These are phyloP conservation scores for Geotrupes spiniger DNA, from an alignment of 2,888 invertebrate genomes.

Conservation along the genomic window DNA sequence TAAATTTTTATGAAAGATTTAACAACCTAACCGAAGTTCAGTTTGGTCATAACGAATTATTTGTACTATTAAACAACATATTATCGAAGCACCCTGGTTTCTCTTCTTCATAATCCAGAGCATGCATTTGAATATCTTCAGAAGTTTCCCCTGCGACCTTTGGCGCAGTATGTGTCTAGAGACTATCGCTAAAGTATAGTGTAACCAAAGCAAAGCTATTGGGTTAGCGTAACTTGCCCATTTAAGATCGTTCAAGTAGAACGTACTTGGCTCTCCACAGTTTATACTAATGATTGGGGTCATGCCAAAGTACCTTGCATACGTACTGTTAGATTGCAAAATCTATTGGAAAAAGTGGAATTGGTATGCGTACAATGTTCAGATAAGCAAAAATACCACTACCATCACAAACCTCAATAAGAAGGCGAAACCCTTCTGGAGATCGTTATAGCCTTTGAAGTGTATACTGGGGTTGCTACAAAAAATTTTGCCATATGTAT, in stretches of 20 bases:
- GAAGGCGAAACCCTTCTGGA: conserved; percentile 75
- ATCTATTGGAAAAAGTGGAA: conserved; percentile 75
- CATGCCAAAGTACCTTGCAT: conserved; percentile 75
- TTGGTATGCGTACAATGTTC: conserved; percentile 77
- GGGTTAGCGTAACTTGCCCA: conserved; percentile 83
- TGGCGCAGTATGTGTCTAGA: conserved; percentile 71
- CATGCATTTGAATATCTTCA: conserved; percentile 52
- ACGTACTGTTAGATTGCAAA: conserved; percentile 64
- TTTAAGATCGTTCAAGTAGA: conserved; percentile 61
- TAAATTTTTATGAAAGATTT: too few relatives aligned
- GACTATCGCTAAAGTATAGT: conserved; percentile 76
- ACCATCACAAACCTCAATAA: conserved; percentile 68
- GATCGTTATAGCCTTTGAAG: conserved; percentile 70
- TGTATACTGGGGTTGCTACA: too few relatives aligned
- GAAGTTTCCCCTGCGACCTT: conserved; percentile 52
- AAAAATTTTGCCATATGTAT: too few relatives aligned
- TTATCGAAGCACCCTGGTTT: conserved; percentile 57
- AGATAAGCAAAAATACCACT: conserved; percentile 74
- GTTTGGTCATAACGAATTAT: too few relatives aligned
- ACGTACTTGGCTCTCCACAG: conserved; percentile 60
- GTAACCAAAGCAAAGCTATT: conserved; percentile 74
- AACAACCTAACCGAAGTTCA: too few relatives aligned
- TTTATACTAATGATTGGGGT: conserved; percentile 58
- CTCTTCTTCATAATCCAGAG: conserved; percentile 50
- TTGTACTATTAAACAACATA: conserved; percentile 58